Percentiles rank a stretch among this genome's conserved stretches.
Evolutionary conservation across 2,797 vertebrate species (phyloP).

Genomic region (Pachyuromys duprasi): DNA sequence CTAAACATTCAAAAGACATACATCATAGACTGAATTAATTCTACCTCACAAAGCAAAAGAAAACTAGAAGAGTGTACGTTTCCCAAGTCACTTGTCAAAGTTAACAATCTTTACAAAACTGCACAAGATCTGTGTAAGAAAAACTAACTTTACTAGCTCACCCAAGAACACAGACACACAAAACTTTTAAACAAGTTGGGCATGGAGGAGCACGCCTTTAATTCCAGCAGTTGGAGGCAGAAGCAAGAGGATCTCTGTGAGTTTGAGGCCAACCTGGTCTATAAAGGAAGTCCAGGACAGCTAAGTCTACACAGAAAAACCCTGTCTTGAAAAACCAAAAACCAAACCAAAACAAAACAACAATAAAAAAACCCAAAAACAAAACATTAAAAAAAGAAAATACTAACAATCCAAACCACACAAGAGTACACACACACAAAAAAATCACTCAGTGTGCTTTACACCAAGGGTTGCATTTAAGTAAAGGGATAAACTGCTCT

Average conservation of each 20-base stretch:
- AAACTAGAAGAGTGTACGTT: neutral
- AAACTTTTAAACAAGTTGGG: neutral
- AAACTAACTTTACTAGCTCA: slow-evolving; percentile 33
- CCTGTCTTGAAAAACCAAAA: neutral
- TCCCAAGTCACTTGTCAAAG: slow-evolving; percentile 40
- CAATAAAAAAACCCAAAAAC: neutral
- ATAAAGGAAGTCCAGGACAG: neutral
- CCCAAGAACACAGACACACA: neutral
- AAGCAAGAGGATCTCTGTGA: neutral
- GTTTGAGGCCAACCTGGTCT: neutral
- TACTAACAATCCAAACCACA: slow-evolving; percentile 26
- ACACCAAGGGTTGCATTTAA: neutral
- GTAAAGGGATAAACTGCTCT: neutral
- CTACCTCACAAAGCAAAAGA: neutral
- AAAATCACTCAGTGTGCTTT: neutral
- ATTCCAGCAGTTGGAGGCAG: neutral
- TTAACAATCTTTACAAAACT: neutral
- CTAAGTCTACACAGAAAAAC: neutral
- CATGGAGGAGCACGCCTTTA: neutral
- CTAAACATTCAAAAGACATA: slow-evolving; percentile 17
- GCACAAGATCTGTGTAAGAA: slow-evolving; percentile 6
- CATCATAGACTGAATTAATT: neutral
- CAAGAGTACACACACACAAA: neutral
- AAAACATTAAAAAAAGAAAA: slow-evolving; percentile 46
- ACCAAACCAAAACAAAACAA: too few species aligned